These are phyloP conservation scores for Pao palembangensis DNA, from an alignment of 2,113 vertebrate species.

Conservation along the genomic window DNA sequence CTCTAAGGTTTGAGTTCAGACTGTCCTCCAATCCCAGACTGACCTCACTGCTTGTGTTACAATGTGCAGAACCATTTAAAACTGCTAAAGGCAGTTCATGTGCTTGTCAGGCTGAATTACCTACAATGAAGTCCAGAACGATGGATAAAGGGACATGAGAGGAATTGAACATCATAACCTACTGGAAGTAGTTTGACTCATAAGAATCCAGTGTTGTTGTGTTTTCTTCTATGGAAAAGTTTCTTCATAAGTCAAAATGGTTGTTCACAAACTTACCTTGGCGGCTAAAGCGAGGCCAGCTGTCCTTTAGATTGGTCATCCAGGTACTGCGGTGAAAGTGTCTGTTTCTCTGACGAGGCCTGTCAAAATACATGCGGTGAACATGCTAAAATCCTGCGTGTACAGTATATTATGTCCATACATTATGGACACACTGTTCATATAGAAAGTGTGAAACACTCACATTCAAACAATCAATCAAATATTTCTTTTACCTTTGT, in stretches of 20 bases:
- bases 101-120: slow-evolving; percentile 3
- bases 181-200: neutral
- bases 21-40: neutral
- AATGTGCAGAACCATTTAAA: slow-evolving; percentile 1
- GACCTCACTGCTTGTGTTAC: neutral
- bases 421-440: neutral
- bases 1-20: neutral
- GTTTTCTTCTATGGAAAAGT: neutral
- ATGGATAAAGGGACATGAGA: neutral
- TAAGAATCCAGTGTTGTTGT: neutral
- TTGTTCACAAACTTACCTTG: slow-evolving; percentile 78
- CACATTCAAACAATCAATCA: neutral
- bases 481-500: slow-evolving; percentile 82
- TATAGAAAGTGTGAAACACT: neutral
- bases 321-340: slow-evolving; percentile 85
- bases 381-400: neutral
- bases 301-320: slow-evolving; percentile 86
- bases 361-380: slow-evolving; percentile 43
- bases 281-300: slow-evolving; percentile 92
- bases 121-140: neutral
- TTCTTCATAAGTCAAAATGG: neutral
- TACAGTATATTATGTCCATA: neutral
- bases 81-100: neutral
- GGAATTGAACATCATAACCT: neutral
- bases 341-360: slow-evolving; percentile 86